Conservation (phyloP, 2,888 invertebrate species). For the Xylocampa areola region DNA sequence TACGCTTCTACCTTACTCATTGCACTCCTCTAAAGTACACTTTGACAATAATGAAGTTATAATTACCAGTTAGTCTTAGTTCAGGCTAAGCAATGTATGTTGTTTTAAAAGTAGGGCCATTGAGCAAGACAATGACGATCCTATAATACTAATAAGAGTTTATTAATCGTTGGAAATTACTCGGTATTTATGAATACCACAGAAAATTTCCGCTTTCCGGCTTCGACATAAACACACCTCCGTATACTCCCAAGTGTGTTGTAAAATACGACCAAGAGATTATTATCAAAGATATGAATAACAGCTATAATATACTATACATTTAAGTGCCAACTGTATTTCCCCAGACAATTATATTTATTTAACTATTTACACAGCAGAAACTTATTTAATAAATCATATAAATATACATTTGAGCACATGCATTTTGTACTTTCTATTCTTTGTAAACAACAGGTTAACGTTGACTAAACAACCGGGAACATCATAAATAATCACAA, state of each 20-base stretch:
- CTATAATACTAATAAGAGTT: constrained; percentile 23
- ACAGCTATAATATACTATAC: neutral
- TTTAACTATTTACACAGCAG: no score
- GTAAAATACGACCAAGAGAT: neutral
- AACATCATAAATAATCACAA: no score
- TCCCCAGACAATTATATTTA: no score
- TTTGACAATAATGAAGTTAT: constrained; percentile 41
- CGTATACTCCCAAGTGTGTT: constrained; percentile 5
- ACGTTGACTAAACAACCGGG: no score
- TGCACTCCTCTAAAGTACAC: constrained; percentile 42
- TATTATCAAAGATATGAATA: neutral
- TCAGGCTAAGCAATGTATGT: constrained; percentile 40
- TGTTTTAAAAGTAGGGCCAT: constrained; percentile 30
- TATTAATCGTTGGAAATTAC: constrained; percentile 15
- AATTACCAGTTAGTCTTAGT: constrained; percentile 35
- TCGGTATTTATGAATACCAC: constrained; percentile 12
- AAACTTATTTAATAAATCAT: no score
- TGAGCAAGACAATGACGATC: constrained; percentile 32
- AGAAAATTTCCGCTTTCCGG: constrained; percentile 1
- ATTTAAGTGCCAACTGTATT: no score
- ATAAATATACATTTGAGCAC: no score
- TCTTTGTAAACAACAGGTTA: no score
- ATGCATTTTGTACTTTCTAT: no score
- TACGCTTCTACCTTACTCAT: constrained; percentile 21
- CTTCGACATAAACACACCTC: neutral